Evolutionary conservation across 1,140 invertebrate genomes (phyloP).

Genomic region (Drosophila pandora): DNA sequence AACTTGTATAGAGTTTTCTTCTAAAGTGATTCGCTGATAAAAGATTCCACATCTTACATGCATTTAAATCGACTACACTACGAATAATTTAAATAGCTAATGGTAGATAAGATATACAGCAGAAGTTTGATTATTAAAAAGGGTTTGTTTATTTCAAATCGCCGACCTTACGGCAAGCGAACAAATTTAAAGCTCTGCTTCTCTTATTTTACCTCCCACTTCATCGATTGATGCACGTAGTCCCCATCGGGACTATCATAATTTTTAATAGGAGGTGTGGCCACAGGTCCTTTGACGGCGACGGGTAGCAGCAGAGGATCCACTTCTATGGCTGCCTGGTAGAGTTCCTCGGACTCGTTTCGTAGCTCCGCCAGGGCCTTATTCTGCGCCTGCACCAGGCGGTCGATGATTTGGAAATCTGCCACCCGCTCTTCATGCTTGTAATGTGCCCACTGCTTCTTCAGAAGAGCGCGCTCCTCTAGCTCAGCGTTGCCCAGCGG

Average conservation of each 20-base stretch:
- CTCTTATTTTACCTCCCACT: constrained; percentile 86
- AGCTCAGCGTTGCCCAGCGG: constrained; percentile 84
- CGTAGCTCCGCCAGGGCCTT: constrained; percentile 91
- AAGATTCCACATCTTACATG: neutral
- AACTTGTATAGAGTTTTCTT: no score
- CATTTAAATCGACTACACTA: neutral
- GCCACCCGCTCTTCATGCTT: constrained; percentile 86
- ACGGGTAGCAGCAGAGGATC: constrained; percentile 89
- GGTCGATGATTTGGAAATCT: constrained; percentile 88
- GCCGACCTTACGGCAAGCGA: constrained; percentile 9
- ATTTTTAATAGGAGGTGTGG: constrained; percentile 91
- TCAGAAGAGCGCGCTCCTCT: constrained; percentile 85
- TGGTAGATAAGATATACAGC: no score
- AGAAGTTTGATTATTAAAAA: neutral
- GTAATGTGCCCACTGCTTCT: constrained; percentile 90
- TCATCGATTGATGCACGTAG: constrained; percentile 91
- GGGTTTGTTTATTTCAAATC: constrained; percentile 45
- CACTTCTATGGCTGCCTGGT: constrained; percentile 91
- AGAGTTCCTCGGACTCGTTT: constrained; percentile 91
- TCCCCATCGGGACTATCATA: constrained; percentile 93
- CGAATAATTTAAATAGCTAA: neutral
- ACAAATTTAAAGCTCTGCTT: neutral
- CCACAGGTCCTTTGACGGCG: constrained; percentile 87
- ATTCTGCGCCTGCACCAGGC: constrained; percentile 88
- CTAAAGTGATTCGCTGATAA: no score